Percentiles rank a stretch among this genome's conserved stretches.
Evolutionary conservation across 2,113 vertebrate species (phyloP).

Genomic region (Eretmochelys imbricata): DNA sequence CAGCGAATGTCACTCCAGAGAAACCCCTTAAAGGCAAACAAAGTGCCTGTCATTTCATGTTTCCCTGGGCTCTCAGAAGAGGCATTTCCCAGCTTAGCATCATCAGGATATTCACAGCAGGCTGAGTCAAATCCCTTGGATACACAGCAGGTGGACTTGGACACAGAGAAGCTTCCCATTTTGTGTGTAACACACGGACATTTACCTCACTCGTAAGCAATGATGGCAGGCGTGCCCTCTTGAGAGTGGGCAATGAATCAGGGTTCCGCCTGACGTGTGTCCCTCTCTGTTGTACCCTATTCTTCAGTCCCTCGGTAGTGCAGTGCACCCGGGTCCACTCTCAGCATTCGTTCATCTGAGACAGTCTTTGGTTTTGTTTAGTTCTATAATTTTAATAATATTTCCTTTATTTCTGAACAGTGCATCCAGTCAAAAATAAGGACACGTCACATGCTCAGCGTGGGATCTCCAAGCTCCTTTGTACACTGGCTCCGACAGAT

Average conservation of each 20-base stretch:
- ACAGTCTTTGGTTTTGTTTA: neutral
- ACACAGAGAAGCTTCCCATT: neutral
- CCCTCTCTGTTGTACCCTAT: neutral
- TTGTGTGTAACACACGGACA: neutral
- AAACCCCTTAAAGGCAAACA: accelerated
- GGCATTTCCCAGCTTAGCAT: conserved; percentile 36
- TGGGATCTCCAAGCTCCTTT: neutral
- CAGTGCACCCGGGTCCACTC: neutral
- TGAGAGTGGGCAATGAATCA: accelerated
- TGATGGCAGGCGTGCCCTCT: neutral
- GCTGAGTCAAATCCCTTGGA: conserved; percentile 40
- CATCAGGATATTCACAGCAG: conserved; percentile 17
- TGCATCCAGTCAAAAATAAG: neutral
- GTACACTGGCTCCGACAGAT: too few species aligned
- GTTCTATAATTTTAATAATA: neutral
- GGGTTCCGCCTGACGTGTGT: too few species aligned
- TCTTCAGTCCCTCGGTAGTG: neutral
- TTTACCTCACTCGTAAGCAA: conserved; percentile 57
- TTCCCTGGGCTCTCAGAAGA: neutral
- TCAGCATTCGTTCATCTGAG: neutral
- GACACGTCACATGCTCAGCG: accelerated
- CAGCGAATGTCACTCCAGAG: neutral
- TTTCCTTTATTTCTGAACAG: neutral
- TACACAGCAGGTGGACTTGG: conserved; percentile 41
- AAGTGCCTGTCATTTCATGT: neutral